Base-by-base conservation (phyloP, 2,888 invertebrate species). In the Drosophila hamatofila region DNA sequence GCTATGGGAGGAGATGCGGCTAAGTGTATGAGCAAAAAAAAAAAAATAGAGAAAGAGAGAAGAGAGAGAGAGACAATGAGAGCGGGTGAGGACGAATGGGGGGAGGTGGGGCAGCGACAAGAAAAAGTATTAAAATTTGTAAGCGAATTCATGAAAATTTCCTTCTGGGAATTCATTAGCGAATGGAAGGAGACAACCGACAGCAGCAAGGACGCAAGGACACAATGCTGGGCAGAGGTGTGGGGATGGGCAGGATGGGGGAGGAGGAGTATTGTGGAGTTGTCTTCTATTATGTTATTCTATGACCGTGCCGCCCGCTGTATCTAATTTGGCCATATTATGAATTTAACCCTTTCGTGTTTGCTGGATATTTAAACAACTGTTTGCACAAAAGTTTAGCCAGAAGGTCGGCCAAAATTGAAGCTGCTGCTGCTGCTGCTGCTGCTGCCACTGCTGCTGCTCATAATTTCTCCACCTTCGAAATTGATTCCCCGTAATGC, bases 101-200 rank as follows among this genome's bases (percentile, higher is more conserved):
- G 33, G 35, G 16, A n/a, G 35, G 12, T 51, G 49, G 59, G 33
- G 51, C 27, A 37, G 23, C 72, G 65, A 77, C 78, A 79, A 78
- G 73, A 76, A 89, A 87, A 89, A 76, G 85, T 81, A 89, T 84
- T 84, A 89, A 84, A 84, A 82, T 89, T 83, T 82, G 84, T 84
- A 81, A 75, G 83, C 90, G 70, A 88, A 88, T 84, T 83, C 73
- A 72, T 81, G 75, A 65, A 78, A 84, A 84, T 82, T 89, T 88
- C 86, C 86, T 80, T 80, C 68, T 72, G 91, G 90, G 90, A 90
- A 88, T 91, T 90, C 90, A 90, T 90, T 90, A 90, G 88, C 78
- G 41, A n/a, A 23, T 52, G 60, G 61, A 37, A 33, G 46, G 58
- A 30, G 57, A 23, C 51, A 18, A 51, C 37, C 57, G 30, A 56